Evolutionary conservation across 2,113 vertebrate genomes (phyloP), one percentile per base, ranked within the genome.

Genomic region (Seriola quinqueradiata): DNA sequence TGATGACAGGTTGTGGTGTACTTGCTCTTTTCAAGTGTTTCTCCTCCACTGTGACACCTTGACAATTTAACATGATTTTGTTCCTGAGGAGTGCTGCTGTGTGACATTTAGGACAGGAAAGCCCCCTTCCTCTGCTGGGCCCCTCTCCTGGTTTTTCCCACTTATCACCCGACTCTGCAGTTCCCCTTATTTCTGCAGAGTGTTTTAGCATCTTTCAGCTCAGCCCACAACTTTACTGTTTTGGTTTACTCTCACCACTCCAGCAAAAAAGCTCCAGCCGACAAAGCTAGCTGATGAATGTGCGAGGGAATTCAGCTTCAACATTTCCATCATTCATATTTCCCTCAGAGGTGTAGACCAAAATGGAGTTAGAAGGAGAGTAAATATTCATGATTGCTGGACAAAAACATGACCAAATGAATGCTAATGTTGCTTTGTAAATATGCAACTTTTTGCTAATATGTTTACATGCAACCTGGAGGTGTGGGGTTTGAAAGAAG

Each of bases 31-130:
- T 87, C 58, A 81, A 75, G 44, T 38, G 38, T 54, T 40, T 63
- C 57, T 67, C 63, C 40, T 69, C 25, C 38, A 8, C 2, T 32
- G 50, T 85, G 83, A 84, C 83, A 77, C 25, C 40, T n/a, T 79
- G 88, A 84, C 72, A 81, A 57, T 57, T 89, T 66, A 79, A 86
- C 78, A 75, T 69, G 28, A 64, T 55, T 21, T 54, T 63, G 46
- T 59, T 75, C 38, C 70, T 69, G 66, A 60, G 58, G 44, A 5
- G 19, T 52, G 57, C 67, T 61, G 38, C 59, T 8, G 42, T 60
- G 63, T 72, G 74, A 81, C 79, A 87, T 55, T 84, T 54, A 21
- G 23, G 48, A 16, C 13, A 17, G 44, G 48, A 48, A 63, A 46
- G 34, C 67, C 66, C 34, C 5, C 11, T 25, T 64, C 55, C 28